phyloP scores from a whole-genome alignment of 2,888 invertebrate species.

The Nematopogon swammerdamellus region DNA sequence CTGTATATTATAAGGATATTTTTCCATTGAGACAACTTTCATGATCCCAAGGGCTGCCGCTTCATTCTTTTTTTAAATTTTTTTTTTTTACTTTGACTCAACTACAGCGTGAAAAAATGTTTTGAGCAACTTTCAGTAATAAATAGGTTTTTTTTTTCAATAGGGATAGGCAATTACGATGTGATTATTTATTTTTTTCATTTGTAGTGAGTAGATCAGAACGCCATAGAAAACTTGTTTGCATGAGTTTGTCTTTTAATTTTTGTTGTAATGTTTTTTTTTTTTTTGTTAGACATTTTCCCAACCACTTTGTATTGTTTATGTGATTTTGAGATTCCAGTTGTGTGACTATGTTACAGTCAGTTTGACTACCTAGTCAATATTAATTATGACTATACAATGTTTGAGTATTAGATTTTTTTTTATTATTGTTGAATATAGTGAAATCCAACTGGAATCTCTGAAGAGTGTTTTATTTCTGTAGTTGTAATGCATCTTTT shows the following conservation, averaged over 20 bases:
- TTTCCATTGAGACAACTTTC: no score
- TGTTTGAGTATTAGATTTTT: conserved; percentile 17
- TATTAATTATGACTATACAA: conserved; percentile 2
- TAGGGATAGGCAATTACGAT: no score
- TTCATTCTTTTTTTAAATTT: no score
- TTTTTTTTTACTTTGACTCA: no score
- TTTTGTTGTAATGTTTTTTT: conserved; percentile 10
- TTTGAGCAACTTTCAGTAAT: no score
- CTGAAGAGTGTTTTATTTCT: conserved; percentile 21
- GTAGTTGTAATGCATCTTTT: conserved; percentile 58
- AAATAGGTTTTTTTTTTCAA: no score
- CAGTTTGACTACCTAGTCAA: neutral
- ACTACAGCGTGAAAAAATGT: no score
- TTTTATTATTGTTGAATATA: conserved; percentile 17
- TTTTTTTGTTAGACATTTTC: conserved; percentile 52
- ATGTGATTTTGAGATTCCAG: conserved; percentile 10
- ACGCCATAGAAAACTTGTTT: neutral
- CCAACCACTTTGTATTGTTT: conserved; percentile 39
- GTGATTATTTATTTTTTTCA: no score
- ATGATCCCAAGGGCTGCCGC: no score
- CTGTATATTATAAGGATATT: no score
- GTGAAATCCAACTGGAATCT: no score
- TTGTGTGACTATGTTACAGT: neutral
- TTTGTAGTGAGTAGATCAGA: neutral
- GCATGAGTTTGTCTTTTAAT: no score